Percentiles rank a stretch among this genome's conserved stretches.
Conservation (phyloP, 2,797 vertebrate species). For the Alexandromys oeconomus region DNA sequence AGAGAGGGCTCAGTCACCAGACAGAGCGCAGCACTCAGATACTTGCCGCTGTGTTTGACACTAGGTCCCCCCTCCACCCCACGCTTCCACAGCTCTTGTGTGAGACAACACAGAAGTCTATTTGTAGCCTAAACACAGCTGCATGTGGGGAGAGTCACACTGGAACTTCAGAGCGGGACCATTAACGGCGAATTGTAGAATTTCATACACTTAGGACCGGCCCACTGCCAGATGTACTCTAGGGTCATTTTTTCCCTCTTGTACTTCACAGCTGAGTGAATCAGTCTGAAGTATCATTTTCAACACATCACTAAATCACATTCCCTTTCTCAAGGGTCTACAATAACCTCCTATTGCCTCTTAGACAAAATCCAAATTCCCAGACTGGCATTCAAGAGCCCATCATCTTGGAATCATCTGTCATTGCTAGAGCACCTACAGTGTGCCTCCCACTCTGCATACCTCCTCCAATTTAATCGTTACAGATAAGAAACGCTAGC, state of each 20-base stretch:
- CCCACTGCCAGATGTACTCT: neutral
- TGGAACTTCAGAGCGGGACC: neutral
- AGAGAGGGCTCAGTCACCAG: neutral
- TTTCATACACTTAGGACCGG: neutral
- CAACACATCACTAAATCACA: constrained; percentile 56
- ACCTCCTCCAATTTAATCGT: neutral
- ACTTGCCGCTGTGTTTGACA: fast-evolving
- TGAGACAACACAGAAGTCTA: neutral
- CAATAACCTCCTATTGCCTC: constrained; percentile 43
- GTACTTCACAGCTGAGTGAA: constrained; percentile 63
- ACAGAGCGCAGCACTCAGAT: too few species aligned
- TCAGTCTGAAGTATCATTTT: constrained; percentile 64
- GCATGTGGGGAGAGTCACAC: neutral
- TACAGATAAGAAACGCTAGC: neutral
- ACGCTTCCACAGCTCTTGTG: neutral
- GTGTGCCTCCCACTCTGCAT: neutral
- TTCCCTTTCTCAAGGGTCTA: constrained; percentile 53
- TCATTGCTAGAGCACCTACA: neutral
- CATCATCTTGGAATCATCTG: neutral
- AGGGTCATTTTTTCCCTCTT: neutral
- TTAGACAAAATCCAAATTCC: constrained; percentile 55
- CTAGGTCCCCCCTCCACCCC: neutral
- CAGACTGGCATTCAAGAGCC: constrained; percentile 1
- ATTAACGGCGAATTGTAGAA: neutral
- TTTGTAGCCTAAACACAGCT: neutral